Evolutionary conservation across 2,113 vertebrate species (phyloP).

Genomic region (Equus przewalskii): DNA sequence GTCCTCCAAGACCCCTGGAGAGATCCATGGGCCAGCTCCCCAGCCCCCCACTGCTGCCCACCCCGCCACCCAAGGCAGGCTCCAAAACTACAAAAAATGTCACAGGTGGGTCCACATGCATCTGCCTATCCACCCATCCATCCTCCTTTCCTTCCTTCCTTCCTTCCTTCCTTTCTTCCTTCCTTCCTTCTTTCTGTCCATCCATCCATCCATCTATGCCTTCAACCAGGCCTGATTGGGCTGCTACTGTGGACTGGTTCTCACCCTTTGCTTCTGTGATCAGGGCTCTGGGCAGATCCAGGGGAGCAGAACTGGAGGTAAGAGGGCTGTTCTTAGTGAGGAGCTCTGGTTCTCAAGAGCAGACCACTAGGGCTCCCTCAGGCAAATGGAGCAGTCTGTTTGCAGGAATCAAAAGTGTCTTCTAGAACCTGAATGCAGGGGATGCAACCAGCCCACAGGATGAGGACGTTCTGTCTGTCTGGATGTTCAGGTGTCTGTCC

Average conservation of each 20-base stretch:
- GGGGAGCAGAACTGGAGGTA: neutral
- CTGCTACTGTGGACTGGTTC: neutral
- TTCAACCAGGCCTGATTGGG: accelerated
- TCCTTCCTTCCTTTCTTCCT: too few species aligned
- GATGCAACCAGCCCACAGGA: neutral
- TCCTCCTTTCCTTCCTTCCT: neutral
- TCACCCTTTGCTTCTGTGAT: neutral
- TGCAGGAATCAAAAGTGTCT: neutral
- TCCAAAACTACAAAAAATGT: constrained; percentile 85
- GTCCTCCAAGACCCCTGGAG: constrained; percentile 86
- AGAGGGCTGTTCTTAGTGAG: neutral
- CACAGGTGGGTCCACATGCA: constrained; percentile 83
- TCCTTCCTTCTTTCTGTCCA: neutral
- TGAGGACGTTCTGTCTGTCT: neutral
- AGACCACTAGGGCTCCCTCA: neutral
- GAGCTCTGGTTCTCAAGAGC: neutral
- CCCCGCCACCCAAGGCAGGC: constrained; percentile 87
- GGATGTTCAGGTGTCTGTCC: neutral
- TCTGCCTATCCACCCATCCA: accelerated
- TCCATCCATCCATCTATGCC: accelerated
- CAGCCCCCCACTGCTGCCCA: constrained; percentile 87
- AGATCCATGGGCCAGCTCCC: constrained; percentile 86
- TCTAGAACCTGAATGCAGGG: neutral
- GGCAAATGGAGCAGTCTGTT: accelerated
- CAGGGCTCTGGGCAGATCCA: neutral